Percentiles rank a stretch among this genome's conserved stretches.
Conservation (phyloP, 35 echinoderm and acorn worm species). For the Acanthaster planci region DNA sequence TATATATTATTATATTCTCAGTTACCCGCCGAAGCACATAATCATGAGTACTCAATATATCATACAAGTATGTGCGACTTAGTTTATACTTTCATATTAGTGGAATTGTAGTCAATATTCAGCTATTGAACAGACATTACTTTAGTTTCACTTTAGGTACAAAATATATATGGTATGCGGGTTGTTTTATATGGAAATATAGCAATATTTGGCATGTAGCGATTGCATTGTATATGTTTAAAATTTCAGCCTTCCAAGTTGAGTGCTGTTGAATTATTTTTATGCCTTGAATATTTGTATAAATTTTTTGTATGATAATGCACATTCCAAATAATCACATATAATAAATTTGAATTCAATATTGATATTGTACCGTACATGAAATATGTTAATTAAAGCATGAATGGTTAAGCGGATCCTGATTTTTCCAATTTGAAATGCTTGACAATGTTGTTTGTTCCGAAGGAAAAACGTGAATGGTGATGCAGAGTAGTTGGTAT, state of each 20-base stretch:
- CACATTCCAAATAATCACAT: constrained; percentile 5
- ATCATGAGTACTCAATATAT: too few relatives aligned
- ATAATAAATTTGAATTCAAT: background rate
- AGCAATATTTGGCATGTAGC: constrained; percentile 19
- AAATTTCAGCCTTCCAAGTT: background rate
- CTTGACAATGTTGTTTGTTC: background rate
- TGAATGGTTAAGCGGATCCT: background rate
- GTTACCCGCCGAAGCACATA: too few relatives aligned
- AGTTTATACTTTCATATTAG: too few relatives aligned
- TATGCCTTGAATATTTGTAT: too few relatives aligned
- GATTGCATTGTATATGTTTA: background rate
- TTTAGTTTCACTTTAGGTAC: background rate
- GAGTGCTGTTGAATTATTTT: too few relatives aligned
- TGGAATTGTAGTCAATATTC: background rate
- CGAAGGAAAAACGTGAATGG: too few relatives aligned
- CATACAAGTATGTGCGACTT: too few relatives aligned
- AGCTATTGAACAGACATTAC: background rate
- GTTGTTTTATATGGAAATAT: constrained; percentile 26
- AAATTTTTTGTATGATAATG: constrained; percentile 15
- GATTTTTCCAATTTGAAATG: background rate
- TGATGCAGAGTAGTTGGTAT: too few relatives aligned
- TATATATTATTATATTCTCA: too few relatives aligned
- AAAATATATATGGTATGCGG: constrained; percentile 29
- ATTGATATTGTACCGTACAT: background rate
- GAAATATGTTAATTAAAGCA: constrained; percentile 25